Evolutionary conservation across 2,113 vertebrate species (phyloP).

Genomic region (Ceyx melanurus): DNA sequence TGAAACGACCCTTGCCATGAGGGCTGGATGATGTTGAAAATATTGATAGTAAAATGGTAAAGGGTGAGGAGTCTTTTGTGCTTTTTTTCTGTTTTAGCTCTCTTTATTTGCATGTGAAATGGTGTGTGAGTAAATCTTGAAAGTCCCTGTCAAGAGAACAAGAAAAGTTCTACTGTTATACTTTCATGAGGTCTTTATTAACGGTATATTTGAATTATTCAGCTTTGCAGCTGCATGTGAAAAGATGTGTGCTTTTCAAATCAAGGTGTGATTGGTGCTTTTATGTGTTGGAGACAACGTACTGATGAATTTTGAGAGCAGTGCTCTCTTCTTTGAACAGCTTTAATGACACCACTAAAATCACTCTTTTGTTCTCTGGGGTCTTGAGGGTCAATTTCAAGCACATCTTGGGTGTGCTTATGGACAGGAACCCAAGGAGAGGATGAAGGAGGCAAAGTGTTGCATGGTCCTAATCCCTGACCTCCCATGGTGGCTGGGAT

Average conservation of each 20-base stretch:
- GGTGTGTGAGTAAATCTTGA: background rate
- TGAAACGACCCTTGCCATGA: background rate
- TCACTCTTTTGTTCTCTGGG: background rate
- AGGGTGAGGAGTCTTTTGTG: background rate
- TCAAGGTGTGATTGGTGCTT: background rate
- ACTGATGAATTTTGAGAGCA: background rate
- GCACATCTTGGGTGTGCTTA: background rate
- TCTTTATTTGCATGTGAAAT: background rate
- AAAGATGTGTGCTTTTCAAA: background rate
- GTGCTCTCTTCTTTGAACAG: background rate
- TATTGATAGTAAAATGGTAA: background rate
- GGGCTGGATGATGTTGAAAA: background rate
- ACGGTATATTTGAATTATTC: background rate
- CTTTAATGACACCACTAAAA: background rate
- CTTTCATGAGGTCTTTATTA: background rate
- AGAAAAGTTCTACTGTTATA: background rate
- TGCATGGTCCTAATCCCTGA: background rate
- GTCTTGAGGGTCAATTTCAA: background rate
- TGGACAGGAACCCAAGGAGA: background rate
- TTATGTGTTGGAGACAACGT: fast-evolving
- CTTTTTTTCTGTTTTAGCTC: background rate
- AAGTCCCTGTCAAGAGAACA: background rate
- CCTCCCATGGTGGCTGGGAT: fast-evolving
- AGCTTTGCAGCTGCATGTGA: background rate
- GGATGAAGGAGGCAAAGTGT: background rate